A percentile compares a stretch with the other conserved stretches of the same genome.
Conservation (phyloP, 2,888 invertebrate genomes). For the Eustalomyia histrio region DNA sequence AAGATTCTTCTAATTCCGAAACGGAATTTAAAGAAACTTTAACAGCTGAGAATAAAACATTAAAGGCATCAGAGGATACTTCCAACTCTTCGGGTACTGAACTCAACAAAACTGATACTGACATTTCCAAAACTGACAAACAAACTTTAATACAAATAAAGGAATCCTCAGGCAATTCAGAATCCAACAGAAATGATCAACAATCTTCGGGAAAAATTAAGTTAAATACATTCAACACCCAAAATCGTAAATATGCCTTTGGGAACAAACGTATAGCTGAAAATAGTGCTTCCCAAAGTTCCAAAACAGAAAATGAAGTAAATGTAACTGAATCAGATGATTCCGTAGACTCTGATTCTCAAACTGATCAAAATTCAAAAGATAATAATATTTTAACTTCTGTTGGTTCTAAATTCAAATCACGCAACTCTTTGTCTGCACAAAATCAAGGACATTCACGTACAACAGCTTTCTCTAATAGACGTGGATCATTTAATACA, state of each 20-base stretch:
- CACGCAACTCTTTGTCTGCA: neutral
- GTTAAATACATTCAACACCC: neutral
- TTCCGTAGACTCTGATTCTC: too few species aligned
- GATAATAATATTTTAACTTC: constrained; percentile 23
- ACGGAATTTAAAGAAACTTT: neutral
- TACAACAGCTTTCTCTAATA: neutral
- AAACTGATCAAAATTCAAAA: neutral
- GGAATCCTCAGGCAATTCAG: neutral
- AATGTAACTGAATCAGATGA: neutral
- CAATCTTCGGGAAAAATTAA: too few species aligned
- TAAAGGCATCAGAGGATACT: neutral
- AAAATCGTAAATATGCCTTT: constrained; percentile 10
- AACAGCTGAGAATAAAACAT: neutral
- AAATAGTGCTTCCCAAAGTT: neutral
- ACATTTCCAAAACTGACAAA: neutral
- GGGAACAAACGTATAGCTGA: constrained; percentile 3
- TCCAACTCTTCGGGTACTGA: neutral
- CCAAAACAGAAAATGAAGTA: neutral
- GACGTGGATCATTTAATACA: constrained; percentile 25
- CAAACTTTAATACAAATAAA: neutral
- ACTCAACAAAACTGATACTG: neutral
- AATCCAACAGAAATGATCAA: neutral
- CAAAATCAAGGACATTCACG: constrained; percentile 13
- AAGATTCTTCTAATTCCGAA: neutral
- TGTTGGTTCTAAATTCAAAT: neutral